phyloP scores from a whole-genome alignment of 2,113 vertebrate genomes.

The Actenoides hombroni region DNA sequence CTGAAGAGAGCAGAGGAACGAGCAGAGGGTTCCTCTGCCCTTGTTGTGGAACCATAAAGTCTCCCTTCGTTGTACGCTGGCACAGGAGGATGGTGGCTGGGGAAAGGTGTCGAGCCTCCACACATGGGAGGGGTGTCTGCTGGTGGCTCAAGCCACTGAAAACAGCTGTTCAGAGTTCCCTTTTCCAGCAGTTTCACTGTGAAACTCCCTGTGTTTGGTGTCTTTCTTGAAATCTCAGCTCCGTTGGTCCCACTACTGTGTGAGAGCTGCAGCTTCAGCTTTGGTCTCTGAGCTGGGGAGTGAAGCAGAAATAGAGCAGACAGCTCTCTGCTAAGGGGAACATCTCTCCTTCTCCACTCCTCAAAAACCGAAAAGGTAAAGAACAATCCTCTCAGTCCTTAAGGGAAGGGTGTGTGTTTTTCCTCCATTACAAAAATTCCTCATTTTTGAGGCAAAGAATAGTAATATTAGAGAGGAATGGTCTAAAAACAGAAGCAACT shows the following conservation, averaged over 20 bases:
- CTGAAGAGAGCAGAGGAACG: background rate
- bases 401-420: background rate
- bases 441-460: background rate
- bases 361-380: background rate
- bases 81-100: background rate
- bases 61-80: accelerated
- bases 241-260: background rate
- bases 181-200: background rate
- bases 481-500: background rate
- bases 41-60: background rate
- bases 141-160: background rate
- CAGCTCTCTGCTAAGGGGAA: background rate
- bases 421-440: background rate
- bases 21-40: background rate
- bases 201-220: background rate
- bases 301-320: background rate
- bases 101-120: background rate
- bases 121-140: accelerated
- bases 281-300: background rate
- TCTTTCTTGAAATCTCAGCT: background rate
- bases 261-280: background rate
- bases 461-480: background rate
- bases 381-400: background rate
- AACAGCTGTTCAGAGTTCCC: background rate
- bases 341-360: background rate